A percentile compares a stretch with the other conserved stretches of the same genome.
Evolutionary conservation across 2,888 invertebrate genomes (phyloP).

Genomic region (Himalopsyche tibetana): DNA sequence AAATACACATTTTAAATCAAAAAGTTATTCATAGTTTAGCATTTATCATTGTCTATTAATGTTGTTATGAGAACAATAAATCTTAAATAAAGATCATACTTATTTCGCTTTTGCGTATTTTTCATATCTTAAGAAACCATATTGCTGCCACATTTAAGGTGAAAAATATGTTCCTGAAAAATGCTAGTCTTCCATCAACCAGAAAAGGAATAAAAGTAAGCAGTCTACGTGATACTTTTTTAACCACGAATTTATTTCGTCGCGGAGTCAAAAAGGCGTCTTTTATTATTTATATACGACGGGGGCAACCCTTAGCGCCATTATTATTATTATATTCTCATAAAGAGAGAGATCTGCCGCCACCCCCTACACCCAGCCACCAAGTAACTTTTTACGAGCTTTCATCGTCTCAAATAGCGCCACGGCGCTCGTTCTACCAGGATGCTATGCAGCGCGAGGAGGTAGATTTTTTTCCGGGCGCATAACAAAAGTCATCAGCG

Average conservation of each 20-base stretch:
- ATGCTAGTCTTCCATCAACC: slow-evolving; percentile 56
- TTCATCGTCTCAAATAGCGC: slow-evolving; percentile 57
- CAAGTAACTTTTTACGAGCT: slow-evolving; percentile 62
- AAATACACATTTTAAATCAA: too few relatives aligned
- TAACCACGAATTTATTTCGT: slow-evolving; percentile 64
- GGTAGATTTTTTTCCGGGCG: slow-evolving; percentile 51
- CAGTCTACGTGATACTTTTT: slow-evolving; percentile 62
- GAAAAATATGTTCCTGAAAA: slow-evolving; percentile 51
- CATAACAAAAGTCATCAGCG: slow-evolving; percentile 64
- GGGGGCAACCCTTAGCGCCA: slow-evolving; percentile 59
- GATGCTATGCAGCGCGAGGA: slow-evolving; percentile 50
- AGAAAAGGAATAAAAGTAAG: slow-evolving; percentile 52
- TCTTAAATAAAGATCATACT: too few relatives aligned
- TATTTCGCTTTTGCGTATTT: not conserved
- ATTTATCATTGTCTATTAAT: not conserved
- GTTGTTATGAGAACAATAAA: too few relatives aligned
- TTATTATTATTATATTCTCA: slow-evolving; percentile 62
- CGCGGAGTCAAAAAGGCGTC: slow-evolving; percentile 55
- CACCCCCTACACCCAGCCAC: slow-evolving; percentile 7
- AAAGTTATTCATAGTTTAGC: not conserved
- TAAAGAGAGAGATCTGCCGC: slow-evolving; percentile 55
- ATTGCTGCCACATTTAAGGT: slow-evolving; percentile 25
- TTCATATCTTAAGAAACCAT: slow-evolving; percentile 47
- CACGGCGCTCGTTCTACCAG: slow-evolving; percentile 48
- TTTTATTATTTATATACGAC: slow-evolving; percentile 64